Base-by-base conservation (phyloP, 2,113 vertebrate species). In the Nerophis ophidion region DNA sequence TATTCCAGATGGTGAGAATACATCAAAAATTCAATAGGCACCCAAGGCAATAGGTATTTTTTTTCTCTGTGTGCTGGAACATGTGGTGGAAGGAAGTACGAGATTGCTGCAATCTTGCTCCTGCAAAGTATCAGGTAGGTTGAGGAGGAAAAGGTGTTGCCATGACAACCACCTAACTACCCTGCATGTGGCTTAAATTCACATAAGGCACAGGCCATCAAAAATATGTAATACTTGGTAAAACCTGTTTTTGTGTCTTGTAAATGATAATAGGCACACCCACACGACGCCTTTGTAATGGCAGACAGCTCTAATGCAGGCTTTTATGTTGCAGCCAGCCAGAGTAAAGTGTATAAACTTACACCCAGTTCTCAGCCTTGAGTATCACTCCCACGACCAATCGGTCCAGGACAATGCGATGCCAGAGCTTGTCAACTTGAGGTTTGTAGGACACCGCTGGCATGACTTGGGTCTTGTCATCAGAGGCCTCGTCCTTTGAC, bases 341-440 rank as follows among this genome's bases (percentile, higher is more conserved):
- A 44, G 3, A 44, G 40, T 11, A 1, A 11, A 44, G 10, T 44
- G 11, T 44, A 72, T 57, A 1, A 36, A 36, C 90, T 93, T 91
- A 98, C 97, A 63, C 40, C 34, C 75, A 61, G 71, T 73, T 72
- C 60, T 89, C 84, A 49, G 89, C 79, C 16, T 70, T 82, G 57
- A 93, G 70, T 38, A 91, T 84, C 70, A 92, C 88, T 71, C 94
- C 95, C 71, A 96, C 86, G 52, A 98, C 81, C 84, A 98, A 80
- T 70, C 15, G 90, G 70, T 93, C 90, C 60, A 84, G 91, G 15
- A 91, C 55, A 56, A 96, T 65, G 57, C 90, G 91, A 66, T 93
- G 91, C 96, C 97, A 98, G 47, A 95, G 74, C 66, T 91, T 91
- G 68, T 93, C 86, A 70, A 90, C 71, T 67, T 86, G 72, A 76